Conservation (phyloP, 2,888 invertebrate species). For the Nezara viridula region DNA sequence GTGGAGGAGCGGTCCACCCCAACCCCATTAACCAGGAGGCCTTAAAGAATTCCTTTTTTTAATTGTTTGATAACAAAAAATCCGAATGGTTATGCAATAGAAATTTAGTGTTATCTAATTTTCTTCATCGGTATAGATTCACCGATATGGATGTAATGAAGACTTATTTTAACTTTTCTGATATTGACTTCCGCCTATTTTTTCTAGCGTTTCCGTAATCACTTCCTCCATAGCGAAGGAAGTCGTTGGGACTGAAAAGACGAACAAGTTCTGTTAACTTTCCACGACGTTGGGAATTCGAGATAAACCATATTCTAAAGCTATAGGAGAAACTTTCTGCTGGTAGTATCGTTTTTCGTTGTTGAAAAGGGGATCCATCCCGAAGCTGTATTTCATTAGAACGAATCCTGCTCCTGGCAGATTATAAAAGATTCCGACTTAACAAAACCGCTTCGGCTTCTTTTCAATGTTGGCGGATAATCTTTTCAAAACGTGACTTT, state of each 20-base stretch:
- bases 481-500: constrained; percentile 18
- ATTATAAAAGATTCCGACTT: background rate
- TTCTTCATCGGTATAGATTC: background rate
- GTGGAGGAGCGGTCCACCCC: too few relatives aligned
- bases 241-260: background rate
- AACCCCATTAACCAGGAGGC: too few relatives aligned
- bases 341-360: constrained; percentile 51
- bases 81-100: too few relatives aligned
- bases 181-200: background rate
- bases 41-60: too few relatives aligned
- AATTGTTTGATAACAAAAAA: too few relatives aligned
- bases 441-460: background rate
- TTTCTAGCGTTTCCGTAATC: background rate
- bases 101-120: background rate
- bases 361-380: constrained; percentile 26
- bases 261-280: background rate
- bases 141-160: too few relatives aligned
- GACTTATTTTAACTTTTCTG: background rate
- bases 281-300: constrained; percentile 31
- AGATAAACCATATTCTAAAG: constrained; percentile 56
- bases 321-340: constrained; percentile 41
- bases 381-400: constrained; percentile 41
- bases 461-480: background rate
- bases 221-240: background rate
- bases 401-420: background rate